phyloP scores from a whole-genome alignment of 1,140 invertebrate genomes.

The Procambarus virginalis region DNA sequence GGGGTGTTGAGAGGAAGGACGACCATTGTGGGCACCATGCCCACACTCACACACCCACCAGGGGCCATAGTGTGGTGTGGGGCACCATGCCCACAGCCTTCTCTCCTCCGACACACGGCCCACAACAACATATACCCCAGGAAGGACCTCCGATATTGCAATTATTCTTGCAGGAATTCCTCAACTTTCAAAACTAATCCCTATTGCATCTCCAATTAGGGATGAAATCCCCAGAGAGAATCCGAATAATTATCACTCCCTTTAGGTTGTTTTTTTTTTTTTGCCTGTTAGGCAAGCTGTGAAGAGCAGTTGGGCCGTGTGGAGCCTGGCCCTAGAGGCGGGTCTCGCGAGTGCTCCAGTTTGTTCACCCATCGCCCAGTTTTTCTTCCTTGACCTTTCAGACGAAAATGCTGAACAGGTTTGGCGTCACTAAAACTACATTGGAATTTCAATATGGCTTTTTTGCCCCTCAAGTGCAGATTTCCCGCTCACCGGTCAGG shows the following conservation, averaged over 20 bases:
- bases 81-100: neutral
- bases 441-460: constrained; percentile 37
- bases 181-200: constrained; percentile 13
- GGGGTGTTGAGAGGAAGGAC: too few species aligned
- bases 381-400: constrained; percentile 40
- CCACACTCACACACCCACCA: too few species aligned
- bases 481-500: constrained; percentile 11
- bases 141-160: neutral
- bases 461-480: constrained; percentile 18
- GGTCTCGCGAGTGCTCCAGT: constrained; percentile 20
- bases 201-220: constrained; percentile 4
- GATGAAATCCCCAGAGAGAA: constrained; percentile 15
- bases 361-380: constrained; percentile 26
- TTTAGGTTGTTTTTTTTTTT: neutral
- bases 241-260: constrained; percentile 24
- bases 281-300: neutral
- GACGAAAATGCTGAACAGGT: constrained; percentile 45
- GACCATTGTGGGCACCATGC: too few species aligned
- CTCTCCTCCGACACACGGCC: neutral
- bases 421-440: constrained; percentile 47
- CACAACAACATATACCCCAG: neutral
- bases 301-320: neutral
- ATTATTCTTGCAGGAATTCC: constrained; percentile 13
- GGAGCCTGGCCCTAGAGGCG: neutral
- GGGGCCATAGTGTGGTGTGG: too few species aligned